Evolutionary conservation across 2,888 invertebrate species (phyloP), one percentile per base, ranked within the genome.

Genomic region (Hirtodrosophila trivittata): DNA sequence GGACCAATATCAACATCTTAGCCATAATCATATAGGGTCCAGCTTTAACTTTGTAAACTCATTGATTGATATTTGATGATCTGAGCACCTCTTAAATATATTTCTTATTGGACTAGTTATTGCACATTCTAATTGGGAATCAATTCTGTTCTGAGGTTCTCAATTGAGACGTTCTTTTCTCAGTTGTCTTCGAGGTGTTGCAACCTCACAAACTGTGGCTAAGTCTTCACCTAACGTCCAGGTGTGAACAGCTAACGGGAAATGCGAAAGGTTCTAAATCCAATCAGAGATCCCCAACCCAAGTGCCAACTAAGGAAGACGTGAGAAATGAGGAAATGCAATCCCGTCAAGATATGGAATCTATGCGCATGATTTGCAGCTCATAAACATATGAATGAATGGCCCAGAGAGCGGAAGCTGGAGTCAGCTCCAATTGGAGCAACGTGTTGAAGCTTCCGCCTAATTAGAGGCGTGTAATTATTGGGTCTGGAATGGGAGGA

Each of bases 381-480:
- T 45, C 21, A 30, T 12, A 35, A 10, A 21, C 13, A 54, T 14
- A n/a, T 1, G n/a, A 58, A 41, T 33, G 38, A 10, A 16, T 14
- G 47, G 8, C 38, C 33, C 37, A 47, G 38, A 8, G 58, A 52
- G 56, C 50, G 49, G 49, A 57, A 55, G 6, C 33, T 9, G 16
- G 30, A 30, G 12, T 10, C 21, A 18, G 30, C 12, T 10, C 28
- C 43, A 43, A n/a, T 13, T 21, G 18, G 5, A 5, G 9, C 13
- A 6, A n/a, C 1, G 12, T 33, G 9, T 7, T 8, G 13, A 28
- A 43, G 46, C 73, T 86, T 87, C 81, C 85, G 86, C 75, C 66
- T 83, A 72, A 83, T 76, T 78, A 75, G 57, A 55, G 51, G 32
- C 45, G 33, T 49, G 45, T 78, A 77, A 85, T 82, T 75, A 75